phyloP scores from a whole-genome alignment of 2,797 vertebrate species.

The Fratercula arctica region DNA sequence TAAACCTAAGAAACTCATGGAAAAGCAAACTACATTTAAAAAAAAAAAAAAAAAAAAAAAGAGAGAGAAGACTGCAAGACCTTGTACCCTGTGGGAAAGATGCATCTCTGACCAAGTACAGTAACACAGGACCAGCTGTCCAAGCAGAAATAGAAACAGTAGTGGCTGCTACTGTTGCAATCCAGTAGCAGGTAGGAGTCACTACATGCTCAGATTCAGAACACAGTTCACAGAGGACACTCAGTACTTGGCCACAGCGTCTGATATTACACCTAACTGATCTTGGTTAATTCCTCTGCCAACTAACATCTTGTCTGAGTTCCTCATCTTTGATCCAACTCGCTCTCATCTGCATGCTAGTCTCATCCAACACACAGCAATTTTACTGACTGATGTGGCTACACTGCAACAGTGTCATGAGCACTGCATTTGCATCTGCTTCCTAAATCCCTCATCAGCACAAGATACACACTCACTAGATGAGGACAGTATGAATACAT shows the following conservation, averaged over 20 bases:
- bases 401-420: not conserved
- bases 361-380: not conserved
- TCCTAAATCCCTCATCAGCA: not conserved
- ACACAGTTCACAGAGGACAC: not conserved
- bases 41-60: not conserved
- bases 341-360: not conserved
- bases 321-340: not conserved
- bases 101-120: not conserved
- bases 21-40: not conserved
- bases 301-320: accelerated
- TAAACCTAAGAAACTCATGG: not conserved
- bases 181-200: not conserved
- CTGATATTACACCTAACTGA: not conserved
- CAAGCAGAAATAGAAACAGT: not conserved
- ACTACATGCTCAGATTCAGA: not conserved
- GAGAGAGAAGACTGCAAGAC: not conserved
- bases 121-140: not conserved
- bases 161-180: not conserved
- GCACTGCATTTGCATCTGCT: not conserved
- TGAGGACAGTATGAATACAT: accelerated
- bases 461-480: not conserved
- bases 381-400: not conserved
- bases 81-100: not conserved
- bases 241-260: not conserved
- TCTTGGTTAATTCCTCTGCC: not conserved